Evolutionary conservation across 2,113 vertebrate genomes (phyloP).

Genomic region (Pleuronectes platessa): DNA sequence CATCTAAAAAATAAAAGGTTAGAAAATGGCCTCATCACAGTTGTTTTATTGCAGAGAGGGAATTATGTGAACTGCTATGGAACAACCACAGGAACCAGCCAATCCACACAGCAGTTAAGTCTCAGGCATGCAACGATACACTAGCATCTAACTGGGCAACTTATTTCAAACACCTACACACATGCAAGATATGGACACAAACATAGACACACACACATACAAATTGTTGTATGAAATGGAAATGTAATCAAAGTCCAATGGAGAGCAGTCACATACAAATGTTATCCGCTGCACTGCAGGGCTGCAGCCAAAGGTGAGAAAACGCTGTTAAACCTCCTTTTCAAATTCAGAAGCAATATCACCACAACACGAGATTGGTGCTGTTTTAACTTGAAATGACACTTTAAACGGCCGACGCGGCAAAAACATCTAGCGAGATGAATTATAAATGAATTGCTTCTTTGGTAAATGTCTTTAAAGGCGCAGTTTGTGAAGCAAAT

Average conservation of each 20-base stretch:
- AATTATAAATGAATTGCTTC: neutral
- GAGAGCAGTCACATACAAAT: slow-evolving; percentile 9
- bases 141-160: neutral
- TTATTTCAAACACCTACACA: slow-evolving; percentile 33
- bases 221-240: neutral
- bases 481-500: neutral
- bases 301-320: neutral
- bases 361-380: neutral
- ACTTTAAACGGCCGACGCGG: neutral
- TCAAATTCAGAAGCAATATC: neutral
- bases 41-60: neutral
- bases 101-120: slow-evolving; percentile 8
- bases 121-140: neutral
- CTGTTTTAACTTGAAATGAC: neutral
- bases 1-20: slow-evolving; percentile 13
- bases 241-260: slow-evolving; percentile 21
- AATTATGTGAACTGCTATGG: neutral
- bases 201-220: neutral
- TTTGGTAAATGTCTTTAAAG: slow-evolving; percentile 3
- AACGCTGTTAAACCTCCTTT: no score
- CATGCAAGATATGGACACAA: neutral
- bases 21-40: slow-evolving; percentile 8
- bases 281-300: neutral
- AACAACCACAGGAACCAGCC: neutral
- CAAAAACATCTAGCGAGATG: neutral